Conservation (phyloP, 2,888 invertebrate genomes). For the Homarus gammarus region DNA sequence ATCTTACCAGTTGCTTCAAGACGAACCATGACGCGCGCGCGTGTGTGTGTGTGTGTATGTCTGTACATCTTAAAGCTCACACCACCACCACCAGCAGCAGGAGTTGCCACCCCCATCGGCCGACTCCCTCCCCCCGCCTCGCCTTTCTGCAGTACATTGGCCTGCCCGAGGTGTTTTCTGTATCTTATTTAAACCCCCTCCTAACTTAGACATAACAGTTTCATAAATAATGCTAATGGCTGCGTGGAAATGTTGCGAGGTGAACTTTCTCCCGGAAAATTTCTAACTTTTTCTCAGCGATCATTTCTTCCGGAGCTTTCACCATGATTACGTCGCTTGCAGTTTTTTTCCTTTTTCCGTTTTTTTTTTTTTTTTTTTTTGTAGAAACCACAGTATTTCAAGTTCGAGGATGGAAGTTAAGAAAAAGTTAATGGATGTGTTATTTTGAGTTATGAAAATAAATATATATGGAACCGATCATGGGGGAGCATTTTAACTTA, state of each 20-base stretch:
- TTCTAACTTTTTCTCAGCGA: background rate
- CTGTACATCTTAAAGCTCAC: too few species aligned
- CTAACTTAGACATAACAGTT: conserved; percentile 11
- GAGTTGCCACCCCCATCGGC: too few species aligned
- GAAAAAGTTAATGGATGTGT: background rate
- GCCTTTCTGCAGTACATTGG: background rate
- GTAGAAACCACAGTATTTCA: background rate
- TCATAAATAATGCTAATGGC: conserved; percentile 20
- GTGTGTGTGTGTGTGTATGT: too few species aligned
- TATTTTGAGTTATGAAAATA: background rate
- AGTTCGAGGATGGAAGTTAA: background rate
- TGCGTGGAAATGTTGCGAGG: background rate
- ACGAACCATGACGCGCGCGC: too few species aligned
- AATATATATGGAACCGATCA: background rate
- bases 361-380: too few species aligned
- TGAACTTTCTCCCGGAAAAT: conserved; percentile 4
- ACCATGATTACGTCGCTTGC: background rate
- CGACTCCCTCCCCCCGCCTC: background rate
- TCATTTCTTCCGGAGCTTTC: background rate
- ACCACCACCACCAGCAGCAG: too few species aligned
- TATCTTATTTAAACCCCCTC: conserved; percentile 9
- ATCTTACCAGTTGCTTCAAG: too few species aligned
- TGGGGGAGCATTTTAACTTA: background rate
- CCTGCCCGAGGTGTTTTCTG: background rate
- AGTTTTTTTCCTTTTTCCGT: too few species aligned